phyloP scores from a whole-genome alignment of 2,113 vertebrate species.

The Cyprinodon variegatus region DNA sequence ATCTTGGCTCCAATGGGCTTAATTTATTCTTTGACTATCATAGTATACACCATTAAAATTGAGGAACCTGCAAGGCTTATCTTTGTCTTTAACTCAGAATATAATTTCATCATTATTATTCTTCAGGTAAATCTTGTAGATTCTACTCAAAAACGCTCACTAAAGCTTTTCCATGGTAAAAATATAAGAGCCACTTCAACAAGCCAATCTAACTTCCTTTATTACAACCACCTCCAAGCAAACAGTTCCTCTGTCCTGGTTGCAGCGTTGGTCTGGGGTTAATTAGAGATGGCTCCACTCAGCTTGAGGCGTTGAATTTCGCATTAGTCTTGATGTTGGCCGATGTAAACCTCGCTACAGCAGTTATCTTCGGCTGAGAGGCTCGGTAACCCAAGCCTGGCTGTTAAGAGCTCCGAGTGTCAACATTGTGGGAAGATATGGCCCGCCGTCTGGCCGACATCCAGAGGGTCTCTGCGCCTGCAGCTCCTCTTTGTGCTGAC shows the following conservation, averaged over 20 bases:
- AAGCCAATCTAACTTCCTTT: conserved; percentile 38
- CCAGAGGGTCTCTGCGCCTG: conserved; percentile 60
- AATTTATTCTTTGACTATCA: neutral
- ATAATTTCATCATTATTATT: neutral
- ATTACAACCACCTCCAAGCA: conserved; percentile 41
- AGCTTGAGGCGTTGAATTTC: conserved; percentile 47
- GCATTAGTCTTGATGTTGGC: conserved; percentile 69
- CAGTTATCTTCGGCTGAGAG: conserved; percentile 63
- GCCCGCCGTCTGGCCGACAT: conserved; percentile 68
- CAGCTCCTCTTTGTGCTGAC: conserved; percentile 49
- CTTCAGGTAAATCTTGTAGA: neutral
- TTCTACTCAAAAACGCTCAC: conserved; percentile 3
- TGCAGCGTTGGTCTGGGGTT: conserved; percentile 18
- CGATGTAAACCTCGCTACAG: conserved; percentile 59
- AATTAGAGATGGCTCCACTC: conserved; percentile 41
- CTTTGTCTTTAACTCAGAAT: too few relatives aligned
- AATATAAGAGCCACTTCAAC: conserved; percentile 26
- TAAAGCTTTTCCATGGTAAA: neutral
- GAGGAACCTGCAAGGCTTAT: neutral
- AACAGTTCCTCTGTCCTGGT: conserved; percentile 7
- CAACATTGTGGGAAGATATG: conserved; percentile 77
- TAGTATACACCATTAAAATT: neutral
- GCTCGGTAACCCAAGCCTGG: conserved; percentile 70
- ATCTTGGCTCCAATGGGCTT: neutral
- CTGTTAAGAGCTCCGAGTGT: conserved; percentile 77